Evolutionary conservation across 1,140 invertebrate species (phyloP).

Genomic region (Drosophila sturtevanti): DNA sequence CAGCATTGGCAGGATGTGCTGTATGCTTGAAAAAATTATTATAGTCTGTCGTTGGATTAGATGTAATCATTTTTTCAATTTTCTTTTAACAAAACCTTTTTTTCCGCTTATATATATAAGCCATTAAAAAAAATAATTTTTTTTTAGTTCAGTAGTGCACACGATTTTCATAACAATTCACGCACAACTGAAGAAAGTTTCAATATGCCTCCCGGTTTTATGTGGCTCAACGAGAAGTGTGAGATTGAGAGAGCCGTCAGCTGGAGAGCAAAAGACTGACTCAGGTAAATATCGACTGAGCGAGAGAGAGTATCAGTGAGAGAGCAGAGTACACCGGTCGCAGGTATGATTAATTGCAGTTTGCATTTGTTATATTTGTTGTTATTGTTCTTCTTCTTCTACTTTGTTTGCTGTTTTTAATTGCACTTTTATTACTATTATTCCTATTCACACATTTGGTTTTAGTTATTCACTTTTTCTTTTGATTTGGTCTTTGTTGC

Average conservation of each 20-base stretch:
- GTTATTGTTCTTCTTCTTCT: conserved; percentile 3
- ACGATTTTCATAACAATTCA: conserved; percentile 39
- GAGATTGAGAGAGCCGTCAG: background rate
- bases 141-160: conserved; percentile 14
- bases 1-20: conserved; percentile 75
- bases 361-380: conserved; percentile 31
- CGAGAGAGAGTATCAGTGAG: conserved; percentile 14
- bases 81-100: background rate
- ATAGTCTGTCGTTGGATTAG: conserved; percentile 64
- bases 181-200: conserved; percentile 66
- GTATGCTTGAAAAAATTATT: conserved; percentile 73
- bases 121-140: background rate
- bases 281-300: background rate
- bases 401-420: conserved; percentile 30
- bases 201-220: conserved; percentile 47
- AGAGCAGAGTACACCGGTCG: background rate
- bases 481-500: conserved; percentile 35
- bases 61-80: conserved; percentile 64
- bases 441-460: conserved; percentile 25
- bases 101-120: background rate
- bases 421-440: conserved; percentile 26
- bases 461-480: conserved; percentile 43
- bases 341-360: conserved; percentile 33
- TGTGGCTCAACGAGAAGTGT: conserved; percentile 21
- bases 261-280: conserved; percentile 1